Base-by-base conservation (phyloP, 30 jellyfish, hydroid and myxozoan species). In the Turritopsis dohrnii region DNA sequence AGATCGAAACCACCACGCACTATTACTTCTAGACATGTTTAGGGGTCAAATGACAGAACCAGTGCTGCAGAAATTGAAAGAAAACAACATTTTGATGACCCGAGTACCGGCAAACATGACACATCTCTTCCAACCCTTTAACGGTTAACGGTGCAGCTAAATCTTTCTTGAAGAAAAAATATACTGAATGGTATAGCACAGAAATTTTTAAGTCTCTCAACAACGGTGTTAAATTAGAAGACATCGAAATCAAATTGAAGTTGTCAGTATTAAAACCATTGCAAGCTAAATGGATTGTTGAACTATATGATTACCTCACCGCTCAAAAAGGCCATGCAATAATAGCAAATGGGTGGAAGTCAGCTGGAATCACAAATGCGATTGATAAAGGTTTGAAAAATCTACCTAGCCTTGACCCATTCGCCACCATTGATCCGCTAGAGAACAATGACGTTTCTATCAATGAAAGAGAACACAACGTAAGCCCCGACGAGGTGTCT, bases 111-210 rank as follows among this genome's bases (percentile, higher is more conserved):
- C 76, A 66, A 66, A 66, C 76, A 66, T 66, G 76, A 66, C 76
- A 66, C 28, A 66, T 25, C 76, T 66, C 76, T 66, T 66, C 76
- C 76, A 66, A 25, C 76, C 76, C 29, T 25, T 66, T 66, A 25
- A 66, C 76, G 28, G 76, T 66, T 66, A 66, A 66, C 30, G 76
- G 76, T n/a, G 28, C 76, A n/a, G 76, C 76, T n/a, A 66, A 66
- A 25, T 22, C 76, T 22, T 66, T 66, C 76, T n/a, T 66, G 76
- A 66, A 66, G 30, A 66, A 25, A 66, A 66, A 66, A 66, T 66
- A n/a, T 66, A 66, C 76, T 66, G 76, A 66, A 25, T 66, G 76
- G 76, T 66, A 66, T 25, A 66, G 76, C 30, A n/a, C 76, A n/a
- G 29, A 66, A 66, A 66, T 66, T n/a, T 66, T 25, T n/a, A 66